phyloP scores from a whole-genome alignment of 2,888 invertebrate genomes.

The Anoplius nigerrimus region DNA sequence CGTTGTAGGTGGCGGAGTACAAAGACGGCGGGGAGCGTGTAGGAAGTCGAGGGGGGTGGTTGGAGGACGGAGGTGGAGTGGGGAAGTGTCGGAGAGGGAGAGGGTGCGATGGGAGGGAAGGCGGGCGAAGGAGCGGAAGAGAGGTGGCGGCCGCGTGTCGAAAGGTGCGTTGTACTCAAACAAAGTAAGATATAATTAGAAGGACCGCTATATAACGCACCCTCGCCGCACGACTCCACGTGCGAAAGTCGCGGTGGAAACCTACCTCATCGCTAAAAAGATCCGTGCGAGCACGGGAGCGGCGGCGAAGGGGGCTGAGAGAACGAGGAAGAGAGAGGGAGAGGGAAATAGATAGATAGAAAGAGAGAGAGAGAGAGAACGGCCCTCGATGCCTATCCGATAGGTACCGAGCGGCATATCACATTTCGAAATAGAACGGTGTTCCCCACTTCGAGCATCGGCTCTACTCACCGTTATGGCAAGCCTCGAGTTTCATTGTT shows the following conservation, averaged over 20 bases:
- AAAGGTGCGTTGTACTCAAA: constrained; percentile 75
- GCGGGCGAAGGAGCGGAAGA: constrained; percentile 49
- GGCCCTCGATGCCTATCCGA: not conserved
- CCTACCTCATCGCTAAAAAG: constrained; percentile 54
- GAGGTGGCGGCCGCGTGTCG: constrained; percentile 61
- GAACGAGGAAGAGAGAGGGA: not conserved
- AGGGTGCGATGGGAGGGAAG: constrained; percentile 38
- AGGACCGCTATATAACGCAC: constrained; percentile 2
- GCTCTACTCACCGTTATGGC: too few species aligned
- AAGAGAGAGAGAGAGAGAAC: too few species aligned
- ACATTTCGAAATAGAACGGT: too few species aligned
- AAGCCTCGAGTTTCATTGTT: too few species aligned
- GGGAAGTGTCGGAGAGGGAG: constrained; percentile 23
- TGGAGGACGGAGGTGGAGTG: constrained; percentile 3
- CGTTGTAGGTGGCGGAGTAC: constrained; percentile 25
- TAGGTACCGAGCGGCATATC: too few species aligned
- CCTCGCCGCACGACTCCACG: constrained; percentile 45
- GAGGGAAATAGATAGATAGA: too few species aligned
- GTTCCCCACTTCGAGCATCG: too few species aligned
- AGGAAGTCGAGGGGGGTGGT: constrained; percentile 38
- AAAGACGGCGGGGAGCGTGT: constrained; percentile 43
- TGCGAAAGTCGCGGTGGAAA: constrained; percentile 54
- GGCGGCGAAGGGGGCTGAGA: too few species aligned
- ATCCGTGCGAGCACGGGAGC: not conserved
- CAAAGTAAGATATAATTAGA: constrained; percentile 74